Percentiles rank a stretch among this genome's conserved stretches.
These are phyloP conservation scores for Melinaea menophilus DNA, from an alignment of 2,888 invertebrate genomes.

Conservation along the genomic window DNA sequence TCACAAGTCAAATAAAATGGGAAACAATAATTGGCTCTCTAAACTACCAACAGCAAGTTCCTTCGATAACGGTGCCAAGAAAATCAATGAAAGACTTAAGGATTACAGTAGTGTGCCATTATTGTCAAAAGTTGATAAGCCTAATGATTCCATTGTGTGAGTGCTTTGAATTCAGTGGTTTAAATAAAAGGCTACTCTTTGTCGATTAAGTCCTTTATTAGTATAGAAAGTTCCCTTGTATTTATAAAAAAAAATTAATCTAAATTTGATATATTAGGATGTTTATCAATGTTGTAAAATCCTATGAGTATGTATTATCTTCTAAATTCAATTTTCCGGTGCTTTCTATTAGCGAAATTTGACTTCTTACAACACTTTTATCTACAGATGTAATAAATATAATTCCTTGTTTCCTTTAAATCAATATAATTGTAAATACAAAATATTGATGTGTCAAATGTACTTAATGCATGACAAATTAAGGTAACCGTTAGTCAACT, in stretches of 20 bases:
- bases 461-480: constrained; percentile 7
- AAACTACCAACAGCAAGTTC: constrained; percentile 68
- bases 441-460: constrained; percentile 1
- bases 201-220: background rate
- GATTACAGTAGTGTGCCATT: constrained; percentile 74
- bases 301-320: no score
- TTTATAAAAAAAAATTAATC: no score
- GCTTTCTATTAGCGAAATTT: no score
- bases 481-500: constrained; percentile 4
- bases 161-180: background rate
- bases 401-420: no score
- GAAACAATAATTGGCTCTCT: constrained; percentile 74
- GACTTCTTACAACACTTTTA: no score
- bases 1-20: constrained; percentile 63
- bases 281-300: no score
- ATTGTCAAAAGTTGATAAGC: constrained; percentile 63
- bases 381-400: no score
- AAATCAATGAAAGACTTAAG: constrained; percentile 58
- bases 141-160: constrained; percentile 69
- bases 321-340: no score
- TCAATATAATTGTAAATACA: no score
- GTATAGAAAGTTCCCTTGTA: no score
- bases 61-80: constrained; percentile 65
- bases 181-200: background rate
- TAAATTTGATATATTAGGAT: no score